A percentile compares a stretch with the other conserved stretches of the same genome.
phyloP scores from a whole-genome alignment of 1,140 invertebrate genomes.

The Bombus confusus region DNA sequence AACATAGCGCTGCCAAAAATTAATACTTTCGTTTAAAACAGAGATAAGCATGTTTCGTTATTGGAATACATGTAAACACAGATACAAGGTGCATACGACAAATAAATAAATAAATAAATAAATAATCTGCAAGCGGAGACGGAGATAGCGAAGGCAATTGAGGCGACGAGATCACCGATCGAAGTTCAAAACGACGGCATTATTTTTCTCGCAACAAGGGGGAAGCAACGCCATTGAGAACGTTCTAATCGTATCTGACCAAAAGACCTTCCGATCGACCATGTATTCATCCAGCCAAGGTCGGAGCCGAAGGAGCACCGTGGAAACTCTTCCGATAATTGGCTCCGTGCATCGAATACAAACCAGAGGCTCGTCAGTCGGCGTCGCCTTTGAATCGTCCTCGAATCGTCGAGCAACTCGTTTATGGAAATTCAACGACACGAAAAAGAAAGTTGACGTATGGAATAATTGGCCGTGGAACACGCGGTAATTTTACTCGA shows the following conservation, averaged over 20 bases:
- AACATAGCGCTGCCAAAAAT: too few relatives aligned
- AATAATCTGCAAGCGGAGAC: not conserved
- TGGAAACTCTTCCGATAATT: slow-evolving; percentile 49
- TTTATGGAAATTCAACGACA: not conserved
- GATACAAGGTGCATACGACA: not conserved
- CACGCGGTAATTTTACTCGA: not conserved
- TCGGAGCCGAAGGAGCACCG: slow-evolving; percentile 1
- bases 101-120: slow-evolving; percentile 4
- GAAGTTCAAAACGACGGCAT: not conserved
- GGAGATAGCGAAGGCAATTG: not conserved
- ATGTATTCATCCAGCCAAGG: slow-evolving; percentile 41
- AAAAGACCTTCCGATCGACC: slow-evolving; percentile 18
- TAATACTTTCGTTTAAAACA: too few relatives aligned
- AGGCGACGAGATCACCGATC: not conserved
- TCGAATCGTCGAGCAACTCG: slow-evolving; percentile 1
- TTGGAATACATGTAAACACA: too few relatives aligned
- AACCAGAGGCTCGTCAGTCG: slow-evolving; percentile 1
- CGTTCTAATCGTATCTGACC: slow-evolving; percentile 38
- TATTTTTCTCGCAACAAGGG: not conserved
- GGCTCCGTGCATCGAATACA: slow-evolving; percentile 34
- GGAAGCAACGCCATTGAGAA: slow-evolving; percentile 25
- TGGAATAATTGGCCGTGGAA: not conserved
- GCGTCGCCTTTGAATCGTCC: slow-evolving; percentile 19
- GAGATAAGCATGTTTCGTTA: too few relatives aligned
- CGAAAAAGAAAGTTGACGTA: not conserved